These are phyloP conservation scores for Tricholaema leucomelas DNA, from an alignment of 2,113 vertebrate genomes.

Conservation along the genomic window DNA sequence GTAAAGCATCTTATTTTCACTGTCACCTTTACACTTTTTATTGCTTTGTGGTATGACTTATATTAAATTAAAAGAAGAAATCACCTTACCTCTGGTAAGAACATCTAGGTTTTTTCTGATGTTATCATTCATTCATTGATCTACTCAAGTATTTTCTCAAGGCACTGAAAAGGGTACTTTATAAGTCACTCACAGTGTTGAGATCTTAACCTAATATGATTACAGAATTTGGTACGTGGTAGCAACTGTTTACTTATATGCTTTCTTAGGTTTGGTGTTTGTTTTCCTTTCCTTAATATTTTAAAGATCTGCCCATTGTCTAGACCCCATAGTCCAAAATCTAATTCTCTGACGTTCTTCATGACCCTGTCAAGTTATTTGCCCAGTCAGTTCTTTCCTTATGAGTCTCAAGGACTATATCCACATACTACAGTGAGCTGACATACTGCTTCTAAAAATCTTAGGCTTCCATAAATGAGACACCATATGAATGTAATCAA, in stretches of 20 bases:
- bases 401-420: neutral
- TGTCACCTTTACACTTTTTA: neutral
- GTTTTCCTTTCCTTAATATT: neutral
- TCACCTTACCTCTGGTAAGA: neutral
- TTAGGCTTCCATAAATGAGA: neutral
- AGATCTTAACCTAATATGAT: neutral
- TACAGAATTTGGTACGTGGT: neutral
- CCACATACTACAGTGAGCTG: neutral
- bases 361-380: neutral
- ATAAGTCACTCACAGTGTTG: neutral
- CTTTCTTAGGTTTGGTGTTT: neutral
- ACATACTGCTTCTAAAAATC: neutral
- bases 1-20: neutral
- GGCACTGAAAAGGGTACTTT: neutral
- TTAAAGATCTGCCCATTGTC: neutral
- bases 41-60: neutral
- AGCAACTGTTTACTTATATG: neutral
- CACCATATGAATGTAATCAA: neutral
- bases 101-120: neutral
- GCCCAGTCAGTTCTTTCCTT: neutral
- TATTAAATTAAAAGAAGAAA: neutral
- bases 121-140: neutral
- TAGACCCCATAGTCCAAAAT: neutral
- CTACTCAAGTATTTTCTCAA: neutral
- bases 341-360: neutral